Conservation (phyloP, 2,113 vertebrate genomes). For the Tetraodon nigroviridis region DNA sequence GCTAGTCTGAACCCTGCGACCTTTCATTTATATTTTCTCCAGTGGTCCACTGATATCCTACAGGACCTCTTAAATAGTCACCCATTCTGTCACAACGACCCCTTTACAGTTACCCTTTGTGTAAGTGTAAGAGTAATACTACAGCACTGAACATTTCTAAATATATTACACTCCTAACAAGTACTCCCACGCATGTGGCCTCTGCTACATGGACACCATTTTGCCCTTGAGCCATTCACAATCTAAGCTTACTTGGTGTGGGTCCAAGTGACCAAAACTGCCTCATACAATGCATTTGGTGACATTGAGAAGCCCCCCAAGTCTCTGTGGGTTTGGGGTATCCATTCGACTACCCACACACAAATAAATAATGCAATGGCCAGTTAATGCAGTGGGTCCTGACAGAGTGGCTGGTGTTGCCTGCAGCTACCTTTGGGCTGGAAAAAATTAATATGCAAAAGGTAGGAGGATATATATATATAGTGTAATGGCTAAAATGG, state of each 20-base stretch:
- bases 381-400: slow-evolving; percentile 76
- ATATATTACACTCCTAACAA: slow-evolving; percentile 61
- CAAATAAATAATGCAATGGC: slow-evolving; percentile 82
- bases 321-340: slow-evolving; percentile 70
- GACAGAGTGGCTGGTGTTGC: slow-evolving; percentile 73
- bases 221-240: slow-evolving; percentile 68
- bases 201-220: slow-evolving; percentile 40
- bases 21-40: slow-evolving; percentile 46
- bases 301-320: slow-evolving; percentile 70
- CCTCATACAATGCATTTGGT: slow-evolving; percentile 62
- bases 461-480: slow-evolving; percentile 57
- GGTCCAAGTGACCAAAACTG: slow-evolving; percentile 48
- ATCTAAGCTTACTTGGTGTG: slow-evolving; percentile 44
- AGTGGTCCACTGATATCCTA: slow-evolving; percentile 33
- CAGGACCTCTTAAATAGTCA: slow-evolving; percentile 47
- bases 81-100: slow-evolving; percentile 36
- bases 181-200: slow-evolving; percentile 56
- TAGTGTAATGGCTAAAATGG: slow-evolving; percentile 73
- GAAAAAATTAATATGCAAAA: slow-evolving; percentile 81
- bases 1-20: slow-evolving; percentile 35
- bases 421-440: slow-evolving; percentile 80
- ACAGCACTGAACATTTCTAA: slow-evolving; percentile 54
- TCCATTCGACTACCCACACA: slow-evolving; percentile 65
- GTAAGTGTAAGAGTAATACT: slow-evolving; percentile 53
- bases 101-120: slow-evolving; percentile 50